Base-by-base conservation (phyloP, 1,140 invertebrate species). In the Drosophila serrata region DNA sequence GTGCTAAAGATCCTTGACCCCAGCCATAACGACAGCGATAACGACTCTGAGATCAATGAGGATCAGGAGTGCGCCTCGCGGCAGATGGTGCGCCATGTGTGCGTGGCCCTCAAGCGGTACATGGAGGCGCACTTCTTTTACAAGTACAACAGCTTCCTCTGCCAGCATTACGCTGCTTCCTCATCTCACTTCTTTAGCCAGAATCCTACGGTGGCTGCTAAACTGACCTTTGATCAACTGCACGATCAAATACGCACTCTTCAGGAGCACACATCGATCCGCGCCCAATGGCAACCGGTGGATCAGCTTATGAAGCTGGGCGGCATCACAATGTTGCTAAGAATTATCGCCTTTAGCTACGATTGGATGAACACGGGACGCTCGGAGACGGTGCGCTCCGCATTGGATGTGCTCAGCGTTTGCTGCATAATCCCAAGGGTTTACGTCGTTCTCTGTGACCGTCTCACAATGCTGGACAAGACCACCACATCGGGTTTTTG, bases 11-110 rank as follows among this genome's bases (percentile, higher is more conserved):
- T 92, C n/a, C 56, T 92, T 5, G 91, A 92, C 82, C 91, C 94
- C 97, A 70, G 95, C 95, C 56, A 95, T 95, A 94, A 95, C 15
- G 96, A 96, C 73, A 95, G 95, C 58, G 95, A 95, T 48, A 94
- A 95, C 68, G 92, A 95, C 1, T 84, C 77, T 1, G 90, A 93
- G 3, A 93, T 97, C n/a, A 96, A 96, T 65, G 98, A 99, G 81
- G 98, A 99, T 92, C 96, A 98, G 91, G 96, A 98, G 68, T 98
- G 97, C 92, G 96, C 97, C 3, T 97, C 97, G n/a, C 93, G 98
- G n/a, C 98, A 99, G 93, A 97, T 98, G 51, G 97, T 98, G 1
- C 93, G 98, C 12, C 98, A 99, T 92, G 98, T 99, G 4, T 98
- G 97, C 85, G 95, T 97, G 7, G 97, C 98, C 4, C 94, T 99